A percentile compares a stretch with the other conserved stretches of the same genome.
Conservation (phyloP, 2,797 vertebrate species). For the Epinephelus coioides region DNA sequence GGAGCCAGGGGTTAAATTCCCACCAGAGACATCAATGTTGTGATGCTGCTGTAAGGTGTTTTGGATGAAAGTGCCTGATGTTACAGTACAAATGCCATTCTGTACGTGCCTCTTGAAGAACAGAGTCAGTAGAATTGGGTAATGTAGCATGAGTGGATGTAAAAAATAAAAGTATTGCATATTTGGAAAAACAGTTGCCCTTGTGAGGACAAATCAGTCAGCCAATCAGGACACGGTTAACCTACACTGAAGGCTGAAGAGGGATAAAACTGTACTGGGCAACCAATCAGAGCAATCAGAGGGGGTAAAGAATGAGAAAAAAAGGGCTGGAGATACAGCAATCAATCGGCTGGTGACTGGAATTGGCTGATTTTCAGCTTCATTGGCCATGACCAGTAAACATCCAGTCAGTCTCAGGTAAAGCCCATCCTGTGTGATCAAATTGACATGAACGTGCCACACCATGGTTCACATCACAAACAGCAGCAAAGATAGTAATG, state of each 20-base stretch:
- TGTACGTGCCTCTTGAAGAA: neutral
- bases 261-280: no score
- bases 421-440: no score
- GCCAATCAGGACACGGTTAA: neutral
- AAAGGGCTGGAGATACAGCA: no score
- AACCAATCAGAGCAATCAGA: neutral
- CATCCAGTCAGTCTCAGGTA: no score
- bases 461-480: no score
- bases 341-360: no score
- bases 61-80: neutral
- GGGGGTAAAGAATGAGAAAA: no score
- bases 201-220: neutral
- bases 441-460: no score
- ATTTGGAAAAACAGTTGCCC: neutral
- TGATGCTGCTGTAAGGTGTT: conserved; percentile 4
- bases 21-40: neutral
- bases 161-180: neutral
- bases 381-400: no score
- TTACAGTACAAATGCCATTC: neutral
- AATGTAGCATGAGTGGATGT: neutral
- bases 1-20: neutral
- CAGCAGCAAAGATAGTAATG: no score
- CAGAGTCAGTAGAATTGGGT: neutral
- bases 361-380: no score
- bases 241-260: neutral